Evolutionary conservation across 2,113 vertebrate genomes (phyloP).

Genomic region (Nanorana parkeri): DNA sequence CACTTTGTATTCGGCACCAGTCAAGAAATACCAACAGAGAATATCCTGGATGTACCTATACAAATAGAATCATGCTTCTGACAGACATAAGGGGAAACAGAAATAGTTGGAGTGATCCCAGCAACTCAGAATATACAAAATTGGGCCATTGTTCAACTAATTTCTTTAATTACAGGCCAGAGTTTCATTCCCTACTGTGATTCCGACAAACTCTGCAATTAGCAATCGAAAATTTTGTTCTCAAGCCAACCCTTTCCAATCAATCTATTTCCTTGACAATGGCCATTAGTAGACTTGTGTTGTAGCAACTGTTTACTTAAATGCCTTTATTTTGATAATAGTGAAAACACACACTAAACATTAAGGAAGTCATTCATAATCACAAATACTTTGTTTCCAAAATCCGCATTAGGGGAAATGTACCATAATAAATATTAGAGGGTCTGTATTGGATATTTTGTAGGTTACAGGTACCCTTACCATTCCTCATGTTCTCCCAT

Average conservation of each 20-base stretch:
- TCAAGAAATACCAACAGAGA: not conserved
- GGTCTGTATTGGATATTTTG: no score
- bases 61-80: not conserved
- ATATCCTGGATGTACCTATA: conserved; percentile 44
- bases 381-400: no score
- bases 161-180: conserved; percentile 69
- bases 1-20: no score
- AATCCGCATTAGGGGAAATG: no score
- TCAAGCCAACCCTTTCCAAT: conserved; percentile 21
- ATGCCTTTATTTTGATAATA: not conserved
- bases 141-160: conserved; percentile 65
- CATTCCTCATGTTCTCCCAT: no score
- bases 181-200: conserved; percentile 57
- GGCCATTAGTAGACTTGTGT: conserved; percentile 30
- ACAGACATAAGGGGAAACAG: not conserved
- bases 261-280: conserved; percentile 40
- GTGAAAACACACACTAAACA: not conserved
- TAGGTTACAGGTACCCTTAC: no score
- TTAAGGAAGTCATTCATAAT: not conserved
- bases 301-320: conserved; percentile 13
- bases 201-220: conserved; percentile 60
- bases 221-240: conserved; percentile 41
- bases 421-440: no score
- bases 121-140: conserved; percentile 61
- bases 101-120: conserved; percentile 42